Percentiles rank a stretch among this genome's conserved stretches.
These are phyloP conservation scores for Chloroceryle amazona DNA, from an alignment of 2,797 vertebrate genomes.

Conservation along the genomic window DNA sequence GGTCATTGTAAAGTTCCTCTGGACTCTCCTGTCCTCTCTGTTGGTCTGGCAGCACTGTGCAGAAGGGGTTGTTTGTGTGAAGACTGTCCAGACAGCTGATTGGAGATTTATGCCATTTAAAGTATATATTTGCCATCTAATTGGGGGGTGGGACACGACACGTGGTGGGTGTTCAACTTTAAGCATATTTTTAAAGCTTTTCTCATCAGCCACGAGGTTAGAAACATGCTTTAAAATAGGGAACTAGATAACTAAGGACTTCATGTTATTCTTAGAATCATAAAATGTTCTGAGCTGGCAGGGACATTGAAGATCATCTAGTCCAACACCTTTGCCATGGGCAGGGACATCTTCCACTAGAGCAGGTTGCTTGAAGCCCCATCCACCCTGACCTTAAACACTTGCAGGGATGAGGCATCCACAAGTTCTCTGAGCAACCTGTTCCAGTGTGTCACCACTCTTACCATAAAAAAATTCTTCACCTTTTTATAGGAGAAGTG, in stretches of 20 bases:
- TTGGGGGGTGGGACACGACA: neutral
- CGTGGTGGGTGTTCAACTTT: neutral
- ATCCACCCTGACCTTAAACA: neutral
- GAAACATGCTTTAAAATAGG: neutral
- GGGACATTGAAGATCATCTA: neutral
- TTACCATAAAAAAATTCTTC: neutral
- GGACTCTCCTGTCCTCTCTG: neutral
- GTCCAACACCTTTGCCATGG: neutral
- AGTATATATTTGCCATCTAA: neutral
- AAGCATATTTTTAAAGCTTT: neutral
- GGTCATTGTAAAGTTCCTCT: neutral
- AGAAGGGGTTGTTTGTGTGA: neutral
- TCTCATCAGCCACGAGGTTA: neutral
- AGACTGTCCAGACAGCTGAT: neutral
- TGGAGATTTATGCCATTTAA: neutral
- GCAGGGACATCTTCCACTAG: neutral
- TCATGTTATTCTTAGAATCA: neutral
- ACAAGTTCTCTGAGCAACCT: neutral
- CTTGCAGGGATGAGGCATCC: no score
- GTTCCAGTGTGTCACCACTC: neutral
- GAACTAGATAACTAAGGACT: neutral
- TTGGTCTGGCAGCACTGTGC: neutral
- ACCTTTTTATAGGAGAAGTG: neutral
- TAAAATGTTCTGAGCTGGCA: neutral
- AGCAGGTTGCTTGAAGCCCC: neutral